Base-by-base conservation (phyloP, 2,888 invertebrate species). In the Lapara coniferarum region DNA sequence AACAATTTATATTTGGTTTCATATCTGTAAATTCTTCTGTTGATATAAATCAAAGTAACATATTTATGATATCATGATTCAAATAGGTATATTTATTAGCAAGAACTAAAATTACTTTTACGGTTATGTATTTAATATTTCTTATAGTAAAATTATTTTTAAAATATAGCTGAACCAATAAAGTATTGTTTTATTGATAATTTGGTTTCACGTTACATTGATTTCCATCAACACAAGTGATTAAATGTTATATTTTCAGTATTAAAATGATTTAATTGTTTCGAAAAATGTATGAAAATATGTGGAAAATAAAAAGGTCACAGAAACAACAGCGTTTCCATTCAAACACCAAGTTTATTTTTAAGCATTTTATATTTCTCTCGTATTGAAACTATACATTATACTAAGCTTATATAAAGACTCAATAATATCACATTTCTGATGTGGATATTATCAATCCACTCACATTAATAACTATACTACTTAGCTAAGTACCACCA, bases 391-490 rank as follows among this genome's bases (percentile, higher is more conserved):
- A 80, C 77, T 84, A 79, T 81, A 79, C 81, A 88, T 92, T 19
- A 63, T 92, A 89, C 78, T 78, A 85, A 89, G 84, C 90, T 92
- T 90, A 91, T 92, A 93, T 89, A 90, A 93, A 93, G 93, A 94
- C 93, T 93, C 92, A 94, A 95, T 95, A 95, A 95, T 95, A 95
- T 95, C 95, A 95, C 95, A 95, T 95, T 95, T 95, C 95, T 95
- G 89, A 95, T 95, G 95, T 95, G 95, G 95, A 95, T 95, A 95
- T 95, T 95, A 95, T 93, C 74, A 89, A 92, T 91, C 93, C 92
- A 92, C 91, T 85, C 78, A 86, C 77, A 73, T 77, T 74, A 71
- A 58, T 51, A 51, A 72, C 79, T 78, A 66, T 75, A 57, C 79
- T 82, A 79, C 76, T 78, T 75, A 66, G 37, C 80, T 83, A 85